A percentile compares a stretch with the other conserved stretches of the same genome.
Evolutionary conservation across 2,888 invertebrate genomes (phyloP).

Genomic region (Odontocerum albicorne): DNA sequence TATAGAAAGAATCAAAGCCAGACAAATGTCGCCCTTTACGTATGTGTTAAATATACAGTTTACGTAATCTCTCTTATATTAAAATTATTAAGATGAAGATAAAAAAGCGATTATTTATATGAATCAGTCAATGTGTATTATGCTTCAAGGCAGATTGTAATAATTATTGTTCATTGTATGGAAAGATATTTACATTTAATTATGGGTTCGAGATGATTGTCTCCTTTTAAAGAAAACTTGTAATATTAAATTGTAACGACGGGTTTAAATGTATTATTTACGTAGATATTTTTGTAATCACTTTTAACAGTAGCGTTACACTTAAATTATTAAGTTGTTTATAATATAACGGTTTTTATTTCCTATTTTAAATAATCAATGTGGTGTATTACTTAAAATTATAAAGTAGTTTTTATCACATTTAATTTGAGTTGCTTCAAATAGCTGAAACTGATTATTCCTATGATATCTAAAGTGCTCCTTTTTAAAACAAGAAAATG

Average conservation of each 20-base stretch:
- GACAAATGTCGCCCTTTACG: background rate
- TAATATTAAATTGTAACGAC: slow-evolving; percentile 10
- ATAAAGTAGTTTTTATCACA: no score
- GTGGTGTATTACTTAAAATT: no score
- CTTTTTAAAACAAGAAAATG: no score
- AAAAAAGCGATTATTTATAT: background rate
- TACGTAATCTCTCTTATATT: background rate
- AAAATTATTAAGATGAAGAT: slow-evolving; percentile 3
- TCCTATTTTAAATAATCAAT: no score
- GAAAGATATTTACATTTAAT: slow-evolving; percentile 33
- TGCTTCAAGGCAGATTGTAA: slow-evolving; percentile 11
- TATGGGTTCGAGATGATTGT: slow-evolving; percentile 31
- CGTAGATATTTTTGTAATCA: no score
- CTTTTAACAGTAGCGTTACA: no score
- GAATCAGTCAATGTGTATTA: background rate
- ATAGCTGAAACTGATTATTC: no score
- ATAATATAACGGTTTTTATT: no score
- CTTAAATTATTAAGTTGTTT: no score
- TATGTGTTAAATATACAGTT: background rate
- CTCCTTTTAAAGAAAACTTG: slow-evolving; percentile 13
- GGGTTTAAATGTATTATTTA: no score
- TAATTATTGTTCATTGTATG: slow-evolving; percentile 31
- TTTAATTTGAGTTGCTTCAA: no score
- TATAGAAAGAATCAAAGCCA: background rate
- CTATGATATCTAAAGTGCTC: no score